These are phyloP conservation scores for Hydrozoanthus tunicans DNA, from an alignment of 64 coral and sea anemone genomes.

Conservation along the genomic window DNA sequence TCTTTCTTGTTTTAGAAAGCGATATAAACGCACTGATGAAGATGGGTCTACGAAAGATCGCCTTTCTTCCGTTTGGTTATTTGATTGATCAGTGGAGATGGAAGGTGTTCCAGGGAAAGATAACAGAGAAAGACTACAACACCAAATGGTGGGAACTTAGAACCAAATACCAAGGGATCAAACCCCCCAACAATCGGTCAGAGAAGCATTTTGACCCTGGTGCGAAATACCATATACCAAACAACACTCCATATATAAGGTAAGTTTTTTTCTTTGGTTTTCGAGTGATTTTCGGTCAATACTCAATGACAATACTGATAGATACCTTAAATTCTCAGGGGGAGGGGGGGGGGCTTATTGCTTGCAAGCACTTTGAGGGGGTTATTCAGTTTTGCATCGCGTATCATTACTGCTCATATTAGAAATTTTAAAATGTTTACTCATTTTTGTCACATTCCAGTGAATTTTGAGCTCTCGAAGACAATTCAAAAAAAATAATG, in stretches of 20 bases:
- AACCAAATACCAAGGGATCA: constrained; percentile 52
- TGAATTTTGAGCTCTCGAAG: no score
- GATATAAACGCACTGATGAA: constrained; percentile 38
- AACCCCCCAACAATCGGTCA: neutral
- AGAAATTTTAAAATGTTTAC: no score
- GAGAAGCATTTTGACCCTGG: constrained; percentile 40
- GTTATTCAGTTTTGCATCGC: no score
- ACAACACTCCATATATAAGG: constrained; percentile 50
- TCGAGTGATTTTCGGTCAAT: neutral
- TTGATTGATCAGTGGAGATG: constrained; percentile 49
- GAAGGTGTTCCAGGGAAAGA: constrained; percentile 49
- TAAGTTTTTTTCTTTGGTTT: neutral
- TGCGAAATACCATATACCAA: constrained; percentile 54
- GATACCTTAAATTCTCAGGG: constrained; percentile 21
- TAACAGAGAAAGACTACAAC: constrained; percentile 22
- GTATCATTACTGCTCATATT: no score
- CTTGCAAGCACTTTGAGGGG: no score
- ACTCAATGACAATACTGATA: neutral
- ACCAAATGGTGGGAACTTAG: constrained; percentile 45
- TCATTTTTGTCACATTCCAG: no score
- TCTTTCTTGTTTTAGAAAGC: neutral
- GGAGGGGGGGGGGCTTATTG: constrained; percentile 37
- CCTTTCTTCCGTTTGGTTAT: constrained; percentile 38
- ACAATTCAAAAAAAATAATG: no score
- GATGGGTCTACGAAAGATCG: constrained; percentile 29